These are phyloP conservation scores for Notiomystis cincta DNA, from an alignment of 2,113 vertebrate genomes.

Conservation along the genomic window DNA sequence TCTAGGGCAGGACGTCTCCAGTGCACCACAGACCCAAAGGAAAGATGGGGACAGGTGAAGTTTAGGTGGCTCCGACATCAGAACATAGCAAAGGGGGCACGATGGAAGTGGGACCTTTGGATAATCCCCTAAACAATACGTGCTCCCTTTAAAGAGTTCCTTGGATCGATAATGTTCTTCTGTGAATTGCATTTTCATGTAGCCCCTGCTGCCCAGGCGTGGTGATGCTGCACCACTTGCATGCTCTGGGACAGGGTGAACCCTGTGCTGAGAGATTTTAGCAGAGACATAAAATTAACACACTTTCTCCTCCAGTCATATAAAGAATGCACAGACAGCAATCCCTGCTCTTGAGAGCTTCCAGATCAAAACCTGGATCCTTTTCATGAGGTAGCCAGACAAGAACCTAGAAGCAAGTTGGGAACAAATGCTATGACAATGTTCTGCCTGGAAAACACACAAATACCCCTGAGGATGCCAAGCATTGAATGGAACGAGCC, in stretches of 20 bases:
- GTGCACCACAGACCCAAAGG: not conserved
- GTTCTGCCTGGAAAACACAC: not conserved
- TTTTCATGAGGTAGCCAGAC: not conserved
- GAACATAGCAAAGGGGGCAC: not conserved
- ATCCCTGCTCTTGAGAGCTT: not conserved
- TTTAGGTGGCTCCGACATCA: not conserved
- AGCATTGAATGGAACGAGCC: not conserved
- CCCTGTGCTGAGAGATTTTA: not conserved
- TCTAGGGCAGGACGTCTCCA: not conserved
- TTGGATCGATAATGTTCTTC: not conserved
- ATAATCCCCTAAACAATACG: not conserved
- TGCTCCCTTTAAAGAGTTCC: not conserved
- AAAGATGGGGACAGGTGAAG: not conserved
- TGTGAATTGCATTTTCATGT: not conserved
- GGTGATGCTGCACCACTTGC: not conserved
- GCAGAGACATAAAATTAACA: not conserved
- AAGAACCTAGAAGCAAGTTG: not conserved
- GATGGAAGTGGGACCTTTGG: not conserved
- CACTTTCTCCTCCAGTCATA: not conserved
- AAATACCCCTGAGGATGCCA: not conserved
- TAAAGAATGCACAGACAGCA: not conserved
- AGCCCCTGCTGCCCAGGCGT: not conserved
- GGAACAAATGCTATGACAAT: not conserved
- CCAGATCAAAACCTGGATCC: not conserved
- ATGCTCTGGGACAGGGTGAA: not conserved